phyloP scores from a whole-genome alignment of 2,888 invertebrate species.

The Latrodectus hesperus region DNA sequence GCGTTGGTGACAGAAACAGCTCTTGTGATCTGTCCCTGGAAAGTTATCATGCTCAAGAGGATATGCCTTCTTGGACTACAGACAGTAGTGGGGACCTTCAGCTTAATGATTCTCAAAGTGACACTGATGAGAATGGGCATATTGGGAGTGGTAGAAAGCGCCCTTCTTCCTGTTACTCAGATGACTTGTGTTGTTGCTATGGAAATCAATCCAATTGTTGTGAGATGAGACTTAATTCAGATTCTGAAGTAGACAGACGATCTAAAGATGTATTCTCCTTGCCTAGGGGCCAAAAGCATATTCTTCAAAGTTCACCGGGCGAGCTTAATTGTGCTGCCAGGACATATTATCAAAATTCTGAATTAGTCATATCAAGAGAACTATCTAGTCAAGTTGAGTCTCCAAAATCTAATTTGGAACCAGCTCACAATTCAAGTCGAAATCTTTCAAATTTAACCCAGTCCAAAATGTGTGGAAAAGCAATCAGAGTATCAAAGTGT shows the following conservation, averaged over 20 bases:
- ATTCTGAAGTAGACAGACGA: conserved; percentile 3
- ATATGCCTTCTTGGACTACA: conserved; percentile 51
- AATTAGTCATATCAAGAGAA: conserved; percentile 12
- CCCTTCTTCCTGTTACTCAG: conserved; percentile 65
- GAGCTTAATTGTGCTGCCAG: conserved; percentile 5
- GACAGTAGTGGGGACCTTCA: conserved; percentile 32
- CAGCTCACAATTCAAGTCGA: conserved; percentile 1
- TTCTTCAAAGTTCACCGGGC: background rate
- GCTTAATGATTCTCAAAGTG: conserved; percentile 27
- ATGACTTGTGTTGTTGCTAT: conserved; percentile 63
- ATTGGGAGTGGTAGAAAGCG: conserved; percentile 41
- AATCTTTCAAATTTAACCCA: conserved; percentile 5
- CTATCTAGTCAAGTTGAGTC: conserved; percentile 38
- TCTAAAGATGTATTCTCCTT: background rate
- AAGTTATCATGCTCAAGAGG: conserved; percentile 40
- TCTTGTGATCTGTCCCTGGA: conserved; percentile 62
- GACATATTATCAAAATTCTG: conserved; percentile 8
- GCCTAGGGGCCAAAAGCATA: conserved; percentile 14
- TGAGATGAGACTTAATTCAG: conserved; percentile 2
- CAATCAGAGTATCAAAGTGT: conserved; percentile 51
- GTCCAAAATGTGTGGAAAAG: conserved; percentile 57
- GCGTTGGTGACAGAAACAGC: conserved; percentile 77
- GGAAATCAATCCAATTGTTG: conserved; percentile 15
- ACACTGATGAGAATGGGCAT: conserved; percentile 3
- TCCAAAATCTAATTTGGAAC: conserved; percentile 7